Conservation (phyloP, 2,888 invertebrate genomes). For the Schizotus pectinicornis region DNA sequence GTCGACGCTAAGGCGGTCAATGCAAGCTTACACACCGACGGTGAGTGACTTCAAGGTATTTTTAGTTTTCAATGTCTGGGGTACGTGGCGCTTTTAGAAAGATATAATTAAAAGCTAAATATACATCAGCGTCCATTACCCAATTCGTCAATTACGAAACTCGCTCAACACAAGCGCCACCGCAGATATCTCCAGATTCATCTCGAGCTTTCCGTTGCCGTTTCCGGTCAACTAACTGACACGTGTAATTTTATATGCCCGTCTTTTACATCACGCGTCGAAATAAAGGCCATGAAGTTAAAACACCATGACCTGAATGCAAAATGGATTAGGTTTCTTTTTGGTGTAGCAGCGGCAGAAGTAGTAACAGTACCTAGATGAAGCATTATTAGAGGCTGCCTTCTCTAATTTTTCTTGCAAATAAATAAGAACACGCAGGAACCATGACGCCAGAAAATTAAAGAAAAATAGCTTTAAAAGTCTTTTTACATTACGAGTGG, state of each 20-base stretch:
- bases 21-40: too few relatives aligned
- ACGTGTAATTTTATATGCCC: background rate
- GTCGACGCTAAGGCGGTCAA: too few relatives aligned
- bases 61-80: constrained; percentile 8
- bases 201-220: background rate
- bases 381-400: too few relatives aligned
- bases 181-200: background rate
- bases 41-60: background rate
- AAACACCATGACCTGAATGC: constrained; percentile 8
- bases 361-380: too few relatives aligned
- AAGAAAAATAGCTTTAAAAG: too few relatives aligned
- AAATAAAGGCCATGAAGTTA: constrained; percentile 6
- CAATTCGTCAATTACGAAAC: background rate
- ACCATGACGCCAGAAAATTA: too few relatives aligned
- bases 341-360: too few relatives aligned
- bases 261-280: background rate
- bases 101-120: background rate
- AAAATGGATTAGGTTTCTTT: background rate
- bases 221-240: background rate
- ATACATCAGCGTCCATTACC: background rate
- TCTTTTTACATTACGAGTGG: too few relatives aligned
- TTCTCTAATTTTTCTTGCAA: too few relatives aligned
- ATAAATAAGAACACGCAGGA: too few relatives aligned
- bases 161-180: background rate
- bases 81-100: background rate